Base-by-base conservation (phyloP, 2,797 vertebrate genomes). In the Anomalospiza imberbis region DNA sequence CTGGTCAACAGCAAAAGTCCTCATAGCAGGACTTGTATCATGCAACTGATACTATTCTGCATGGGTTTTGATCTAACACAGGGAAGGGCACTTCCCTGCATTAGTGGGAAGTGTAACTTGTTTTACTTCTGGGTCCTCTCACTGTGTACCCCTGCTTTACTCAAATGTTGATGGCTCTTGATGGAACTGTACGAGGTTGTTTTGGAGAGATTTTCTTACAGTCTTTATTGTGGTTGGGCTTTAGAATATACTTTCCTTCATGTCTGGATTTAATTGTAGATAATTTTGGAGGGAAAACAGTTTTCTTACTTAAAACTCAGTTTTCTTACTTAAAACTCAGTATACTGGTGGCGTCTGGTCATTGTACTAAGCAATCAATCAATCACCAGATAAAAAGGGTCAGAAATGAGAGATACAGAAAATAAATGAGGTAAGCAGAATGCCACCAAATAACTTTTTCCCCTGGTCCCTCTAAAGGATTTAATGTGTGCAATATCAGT, bases 221-320 rank as follows among this genome's bases (percentile, higher is more conserved):
- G 9, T 51, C 13, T 48, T 90, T 45, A 29, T 47, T 71, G 62
- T 3, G 1, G 2, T 17, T 61, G 42, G 21, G 70, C 48, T 92
- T 91, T 58, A 79, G 82, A 58, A 57, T 79, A 42, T 73, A 44
- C 62, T 57, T 78, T 88, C 40, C 70, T 84, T 86, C 34, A 18
- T 88, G 73, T 86, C 91, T 96, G 92, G 88, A 88, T 92, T 93
- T 96, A 94, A 93, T 95, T 73, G 85, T 82, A 50, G 91, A 57
- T 81, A 66, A 84, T 91, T 88, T 63, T 78, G 74, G 66, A 89
- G 51, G 34, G 38, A 92, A 94, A 94, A 54, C 31, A 3, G 7
- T 88, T 93, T 85, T 88, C 50, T 78, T 76, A 34, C 88, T 89
- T 77, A n/a, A n/a, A n/a, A n/a, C n/a, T n/a, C 31, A 3, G 7